Conservation (phyloP, 2,113 vertebrate genomes). For the Alligator mississippiensis region DNA sequence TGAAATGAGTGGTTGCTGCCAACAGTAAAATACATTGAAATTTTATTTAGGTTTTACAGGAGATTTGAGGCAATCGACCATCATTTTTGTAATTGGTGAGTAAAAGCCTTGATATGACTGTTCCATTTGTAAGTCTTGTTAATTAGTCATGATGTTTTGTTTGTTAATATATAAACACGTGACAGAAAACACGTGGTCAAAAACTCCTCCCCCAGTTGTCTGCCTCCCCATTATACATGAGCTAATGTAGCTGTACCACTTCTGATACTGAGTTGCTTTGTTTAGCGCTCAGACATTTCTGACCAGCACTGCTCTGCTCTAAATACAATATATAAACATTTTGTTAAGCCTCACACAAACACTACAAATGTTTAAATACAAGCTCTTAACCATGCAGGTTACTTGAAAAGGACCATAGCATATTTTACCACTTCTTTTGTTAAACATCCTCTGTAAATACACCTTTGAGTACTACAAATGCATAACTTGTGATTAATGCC, state of each 20-base stretch:
- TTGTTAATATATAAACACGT: neutral
- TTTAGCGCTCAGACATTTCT: neutral
- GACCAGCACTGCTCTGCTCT: too few species aligned
- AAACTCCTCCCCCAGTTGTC: too few species aligned
- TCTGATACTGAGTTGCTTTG: neutral
- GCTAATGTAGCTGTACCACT: neutral
- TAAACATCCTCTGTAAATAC: neutral
- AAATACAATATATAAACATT: too few species aligned
- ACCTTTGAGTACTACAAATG: neutral
- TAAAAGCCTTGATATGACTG: constrained; percentile 40
- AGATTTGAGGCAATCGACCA: constrained; percentile 89
- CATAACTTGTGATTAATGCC: neutral
- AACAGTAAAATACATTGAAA: constrained; percentile 42
- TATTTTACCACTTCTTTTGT: neutral
- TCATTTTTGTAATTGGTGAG: constrained; percentile 94
- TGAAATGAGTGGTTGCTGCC: neutral
- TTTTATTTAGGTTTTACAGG: constrained; percentile 79
- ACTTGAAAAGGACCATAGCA: neutral
- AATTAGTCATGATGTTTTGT: neutral
- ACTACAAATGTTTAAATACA: too few species aligned
- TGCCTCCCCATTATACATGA: neutral
- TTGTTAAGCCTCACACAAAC: too few species aligned
- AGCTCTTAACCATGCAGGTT: neutral
- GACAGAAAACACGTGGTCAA: too few species aligned
- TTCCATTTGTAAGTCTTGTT: neutral